Evolutionary conservation across 2,113 vertebrate genomes (phyloP).

Genomic region (Cheirogaleus medius): DNA sequence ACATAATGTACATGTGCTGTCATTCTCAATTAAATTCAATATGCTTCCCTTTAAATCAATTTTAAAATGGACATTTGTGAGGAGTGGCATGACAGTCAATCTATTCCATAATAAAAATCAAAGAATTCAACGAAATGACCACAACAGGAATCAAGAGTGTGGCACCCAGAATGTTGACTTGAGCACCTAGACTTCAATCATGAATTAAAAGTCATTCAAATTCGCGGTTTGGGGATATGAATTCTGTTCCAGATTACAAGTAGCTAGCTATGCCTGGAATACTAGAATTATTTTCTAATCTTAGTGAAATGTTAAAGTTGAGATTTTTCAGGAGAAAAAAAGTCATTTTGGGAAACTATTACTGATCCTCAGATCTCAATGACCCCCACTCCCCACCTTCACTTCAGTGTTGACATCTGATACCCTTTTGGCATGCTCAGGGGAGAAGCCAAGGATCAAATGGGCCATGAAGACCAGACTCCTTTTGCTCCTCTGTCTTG

Average conservation of each 20-base stretch:
- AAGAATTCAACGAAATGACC: background rate
- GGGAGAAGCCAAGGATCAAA: background rate
- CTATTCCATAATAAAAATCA: background rate
- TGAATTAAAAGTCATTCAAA: background rate
- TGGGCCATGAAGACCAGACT: background rate
- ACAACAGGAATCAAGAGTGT: background rate
- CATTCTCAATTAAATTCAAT: background rate
- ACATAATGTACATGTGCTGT: background rate
- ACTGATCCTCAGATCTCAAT: background rate
- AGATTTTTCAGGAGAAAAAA: background rate
- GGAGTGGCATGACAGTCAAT: background rate
- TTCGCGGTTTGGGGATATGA: accelerated
- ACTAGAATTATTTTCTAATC: background rate
- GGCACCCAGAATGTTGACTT: background rate
- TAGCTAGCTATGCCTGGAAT: background rate
- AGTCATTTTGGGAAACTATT: background rate
- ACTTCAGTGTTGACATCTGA: background rate
- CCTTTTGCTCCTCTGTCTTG: background rate
- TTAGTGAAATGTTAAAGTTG: background rate
- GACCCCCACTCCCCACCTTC: too few species aligned
- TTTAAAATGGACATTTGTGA: background rate
- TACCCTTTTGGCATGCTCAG: background rate
- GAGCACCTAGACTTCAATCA: background rate
- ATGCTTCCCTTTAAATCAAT: background rate
- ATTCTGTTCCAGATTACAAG: background rate